Evolutionary conservation across 2,113 vertebrate species (phyloP), one percentile per base, ranked within the genome.

Genomic region (Corydoras sp.): DNA sequence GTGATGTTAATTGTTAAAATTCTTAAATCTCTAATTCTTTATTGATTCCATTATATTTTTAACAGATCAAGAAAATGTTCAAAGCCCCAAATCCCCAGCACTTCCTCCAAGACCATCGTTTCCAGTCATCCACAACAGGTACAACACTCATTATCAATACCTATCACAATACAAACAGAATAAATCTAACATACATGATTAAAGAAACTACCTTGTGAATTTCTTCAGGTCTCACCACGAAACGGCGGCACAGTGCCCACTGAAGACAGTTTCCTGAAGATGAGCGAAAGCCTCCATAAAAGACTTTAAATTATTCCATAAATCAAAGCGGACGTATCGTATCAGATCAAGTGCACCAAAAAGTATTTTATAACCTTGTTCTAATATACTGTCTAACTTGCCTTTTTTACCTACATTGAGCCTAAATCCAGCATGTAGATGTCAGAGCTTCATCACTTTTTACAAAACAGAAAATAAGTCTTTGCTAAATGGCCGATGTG

Each of bases 81-180:
- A 92, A 82, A 93, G 92, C 83, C 88, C 89, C 0, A 92, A 94
- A 5, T 92, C 96, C 62, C 93, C 93, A 3, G 85, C 90, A 73
- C 92, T 85, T 81, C 85, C 85, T 64, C 80, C 92, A 75, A 96
- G 95, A 85, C 91, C 95, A 13, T 84, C 94, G 29, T 97, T 98
- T 86, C 94, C 93, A 85, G 88, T 94, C 54, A 91, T 93, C 74
- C 90, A 91, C 75, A 95, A 99, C 92, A 98, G 96, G 97, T 99
- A 93, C 86, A 86, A 58, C 15, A 73, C 18, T 77, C 76, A 71
- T 76, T 75, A 79, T 74, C 66, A 68, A 58, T 53, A 14, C 3
- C 10, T 12, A 53, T 53, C 13, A 53, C 10, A 53, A 14, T 10
- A 12, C 5, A 53, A 53, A 10, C 5, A 14, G 3, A 53, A 53